Evolutionary conservation across 2,888 invertebrate genomes (phyloP).

Genomic region (Chironomus tentans): DNA sequence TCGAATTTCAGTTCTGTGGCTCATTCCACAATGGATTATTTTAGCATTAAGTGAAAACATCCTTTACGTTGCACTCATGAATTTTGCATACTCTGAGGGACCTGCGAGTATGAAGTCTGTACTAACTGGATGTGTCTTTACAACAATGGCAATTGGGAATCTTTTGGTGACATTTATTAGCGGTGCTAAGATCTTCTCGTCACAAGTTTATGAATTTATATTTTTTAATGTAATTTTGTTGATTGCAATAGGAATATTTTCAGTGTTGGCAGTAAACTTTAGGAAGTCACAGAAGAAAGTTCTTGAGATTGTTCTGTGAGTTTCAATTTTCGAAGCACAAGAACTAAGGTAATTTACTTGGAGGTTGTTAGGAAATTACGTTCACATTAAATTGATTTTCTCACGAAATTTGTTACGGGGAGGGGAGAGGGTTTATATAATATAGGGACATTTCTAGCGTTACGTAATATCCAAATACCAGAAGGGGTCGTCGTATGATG

Average conservation of each 20-base stretch:
- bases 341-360: too few species aligned
- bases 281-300: too few species aligned
- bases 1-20: constrained; percentile 45
- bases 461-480: too few species aligned
- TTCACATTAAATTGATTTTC: too few species aligned
- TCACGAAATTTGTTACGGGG: too few species aligned
- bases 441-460: too few species aligned
- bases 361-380: too few species aligned
- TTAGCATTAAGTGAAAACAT: constrained; percentile 71
- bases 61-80: constrained; percentile 64
- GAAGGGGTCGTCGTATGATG: too few species aligned
- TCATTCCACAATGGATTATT: constrained; percentile 58
- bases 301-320: too few species aligned
- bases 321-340: too few species aligned
- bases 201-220: constrained; percentile 78
- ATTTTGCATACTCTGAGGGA: constrained; percentile 87
- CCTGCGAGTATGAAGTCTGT: constrained; percentile 82
- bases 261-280: neutral
- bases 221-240: constrained; percentile 83
- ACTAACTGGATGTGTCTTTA: constrained; percentile 79
- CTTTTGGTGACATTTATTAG: constrained; percentile 85
- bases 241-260: constrained; percentile 67
- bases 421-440: too few species aligned
- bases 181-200: constrained; percentile 64
- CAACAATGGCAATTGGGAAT: constrained; percentile 91